Evolutionary conservation across 2,797 vertebrate species (phyloP).

Genomic region (Periophthalmus magnuspinnatus): DNA sequence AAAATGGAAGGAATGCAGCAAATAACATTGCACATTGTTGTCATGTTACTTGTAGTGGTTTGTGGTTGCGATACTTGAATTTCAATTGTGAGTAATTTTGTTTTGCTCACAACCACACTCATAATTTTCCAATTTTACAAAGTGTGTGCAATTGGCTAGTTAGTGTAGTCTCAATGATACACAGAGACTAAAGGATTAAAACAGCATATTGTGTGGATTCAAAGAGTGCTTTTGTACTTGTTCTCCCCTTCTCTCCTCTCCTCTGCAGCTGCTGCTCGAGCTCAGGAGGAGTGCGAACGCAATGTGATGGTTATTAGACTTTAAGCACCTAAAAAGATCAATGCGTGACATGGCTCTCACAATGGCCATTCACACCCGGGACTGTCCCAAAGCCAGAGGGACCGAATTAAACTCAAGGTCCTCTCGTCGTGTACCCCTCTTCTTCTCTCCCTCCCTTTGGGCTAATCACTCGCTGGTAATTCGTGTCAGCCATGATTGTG

Average conservation of each 20-base stretch:
- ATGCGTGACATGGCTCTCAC: slow-evolving; percentile 52
- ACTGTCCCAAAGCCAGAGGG: slow-evolving; percentile 62
- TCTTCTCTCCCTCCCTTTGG: slow-evolving; percentile 33
- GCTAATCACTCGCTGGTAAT: slow-evolving; percentile 80
- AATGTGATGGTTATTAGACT: slow-evolving; percentile 74
- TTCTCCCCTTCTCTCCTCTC: slow-evolving; percentile 5
- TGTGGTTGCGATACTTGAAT: not conserved
- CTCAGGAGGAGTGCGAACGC: slow-evolving; percentile 47
- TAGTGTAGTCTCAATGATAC: slow-evolving; percentile 6
- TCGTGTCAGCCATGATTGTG: slow-evolving; percentile 70
- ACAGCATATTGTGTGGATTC: slow-evolving; percentile 63
- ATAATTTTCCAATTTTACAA: slow-evolving; percentile 24
- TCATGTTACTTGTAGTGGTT: not conserved
- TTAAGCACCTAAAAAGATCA: slow-evolving; percentile 78
- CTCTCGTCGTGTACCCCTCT: slow-evolving; percentile 34
- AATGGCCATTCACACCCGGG: slow-evolving; percentile 66
- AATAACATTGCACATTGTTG: not conserved
- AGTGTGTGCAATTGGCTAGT: slow-evolving; percentile 16
- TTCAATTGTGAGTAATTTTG: not conserved
- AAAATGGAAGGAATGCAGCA: not conserved
- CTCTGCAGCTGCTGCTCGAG: slow-evolving; percentile 75
- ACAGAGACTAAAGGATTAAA: slow-evolving; percentile 40
- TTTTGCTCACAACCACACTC: not conserved
- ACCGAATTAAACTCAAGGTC: slow-evolving; percentile 74
- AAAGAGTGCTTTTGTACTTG: slow-evolving; percentile 66